Conservation (phyloP, 2,113 vertebrate species). For the Charina bottae region DNA sequence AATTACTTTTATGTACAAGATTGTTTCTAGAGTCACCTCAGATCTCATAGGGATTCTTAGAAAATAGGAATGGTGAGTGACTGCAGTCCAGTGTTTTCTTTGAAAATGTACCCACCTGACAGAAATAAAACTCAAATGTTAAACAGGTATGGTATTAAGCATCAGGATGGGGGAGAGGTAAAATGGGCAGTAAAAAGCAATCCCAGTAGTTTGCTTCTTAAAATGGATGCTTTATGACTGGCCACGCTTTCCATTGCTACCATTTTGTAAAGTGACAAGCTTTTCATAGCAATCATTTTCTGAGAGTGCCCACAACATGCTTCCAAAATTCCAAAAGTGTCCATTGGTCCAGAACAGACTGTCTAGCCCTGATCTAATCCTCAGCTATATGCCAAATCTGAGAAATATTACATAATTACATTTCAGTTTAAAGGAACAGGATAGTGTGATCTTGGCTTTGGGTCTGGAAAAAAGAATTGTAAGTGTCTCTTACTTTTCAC, state of each 20-base stretch:
- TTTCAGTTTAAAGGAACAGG: not conserved
- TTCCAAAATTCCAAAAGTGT: not conserved
- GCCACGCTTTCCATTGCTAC: not conserved
- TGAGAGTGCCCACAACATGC: not conserved
- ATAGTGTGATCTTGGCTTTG: not conserved
- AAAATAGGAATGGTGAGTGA: not conserved
- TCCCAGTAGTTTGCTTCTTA: not conserved
- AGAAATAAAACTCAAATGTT: not conserved
- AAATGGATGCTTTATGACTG: not conserved
- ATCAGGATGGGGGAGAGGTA: not conserved
- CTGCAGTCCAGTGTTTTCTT: not conserved
- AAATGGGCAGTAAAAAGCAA: not conserved
- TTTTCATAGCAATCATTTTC: not conserved
- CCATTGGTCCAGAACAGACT: not conserved
- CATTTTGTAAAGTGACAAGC: not conserved
- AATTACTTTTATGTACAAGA: not conserved
- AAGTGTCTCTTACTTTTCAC: not conserved
- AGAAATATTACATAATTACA: not conserved
- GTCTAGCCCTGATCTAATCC: not conserved
- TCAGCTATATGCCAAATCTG: not conserved
- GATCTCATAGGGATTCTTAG: not conserved
- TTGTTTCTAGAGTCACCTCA: not conserved
- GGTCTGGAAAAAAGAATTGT: not conserved
- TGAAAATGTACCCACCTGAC: not conserved
- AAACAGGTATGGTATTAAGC: not conserved